Evolutionary conservation across 1,140 invertebrate genomes (phyloP), one percentile per base, ranked within the genome.

Genomic region (Drosophila eugracilis): DNA sequence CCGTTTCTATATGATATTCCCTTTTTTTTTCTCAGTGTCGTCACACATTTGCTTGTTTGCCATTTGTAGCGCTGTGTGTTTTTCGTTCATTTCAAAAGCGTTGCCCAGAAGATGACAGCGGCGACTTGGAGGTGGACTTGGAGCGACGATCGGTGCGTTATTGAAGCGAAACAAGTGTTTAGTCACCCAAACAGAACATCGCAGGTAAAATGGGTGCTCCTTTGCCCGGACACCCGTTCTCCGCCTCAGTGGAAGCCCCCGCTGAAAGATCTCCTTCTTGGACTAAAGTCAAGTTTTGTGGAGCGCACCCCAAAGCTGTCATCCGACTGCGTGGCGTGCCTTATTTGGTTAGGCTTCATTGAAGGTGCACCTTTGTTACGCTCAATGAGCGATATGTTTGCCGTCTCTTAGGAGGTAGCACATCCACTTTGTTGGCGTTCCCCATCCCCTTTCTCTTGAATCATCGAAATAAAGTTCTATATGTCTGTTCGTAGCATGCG

Each of bases 151-250:
- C 75, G 85, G 89, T 91, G 89, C 89, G 89, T 91, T 91, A 91
- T 89, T 91, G 89, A 91, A 91, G 89, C 89, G 89, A 91, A 89
- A 90, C 89, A 91, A 91, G 89, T 91, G 89, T 91, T 91, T 90
- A 91, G 89, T 91, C 89, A 91, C 89, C 85, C 88, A 85, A 84
- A 84, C 72, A 88, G 66, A 74, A 49, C 42, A 39, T 50, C 78
- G 78, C 84, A 88, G 84, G 84, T 89, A 88, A 88, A 77, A 67
- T 88, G 84, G 70, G 83, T 78, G 78, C 78, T 83, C 58, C 78
- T 77, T 28, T n/a, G 17, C 9, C 14, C 24, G 22, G 10, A 14
- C 9, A 14, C 12, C 14, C 9, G 2, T 0, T 1, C 37, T 3
- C 9, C 41, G 6, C 12, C 21, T 4, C n/a, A n/a, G n/a, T 14